A percentile compares a stretch with the other conserved stretches of the same genome.
phyloP scores from a whole-genome alignment of 2,888 invertebrate genomes.

The Calameuta pallipes region DNA sequence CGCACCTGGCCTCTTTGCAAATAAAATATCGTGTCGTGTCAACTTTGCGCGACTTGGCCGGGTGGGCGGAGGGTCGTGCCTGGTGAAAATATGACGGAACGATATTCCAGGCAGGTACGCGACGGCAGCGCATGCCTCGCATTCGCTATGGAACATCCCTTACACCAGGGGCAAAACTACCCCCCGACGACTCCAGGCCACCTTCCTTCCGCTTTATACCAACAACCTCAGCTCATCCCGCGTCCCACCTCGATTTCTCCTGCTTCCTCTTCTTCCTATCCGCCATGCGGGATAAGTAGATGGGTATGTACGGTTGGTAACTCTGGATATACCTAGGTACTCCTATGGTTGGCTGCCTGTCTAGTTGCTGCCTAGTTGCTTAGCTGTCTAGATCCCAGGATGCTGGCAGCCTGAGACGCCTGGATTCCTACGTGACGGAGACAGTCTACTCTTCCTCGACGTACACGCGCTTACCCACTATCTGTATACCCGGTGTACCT shows the following conservation, averaged over 20 bases:
- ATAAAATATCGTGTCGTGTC: slow-evolving; percentile 50
- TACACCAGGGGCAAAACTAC: neutral
- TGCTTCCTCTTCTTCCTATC: neutral
- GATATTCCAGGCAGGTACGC: slow-evolving; percentile 49
- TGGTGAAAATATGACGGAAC: slow-evolving; percentile 42
- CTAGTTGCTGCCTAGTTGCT: neutral
- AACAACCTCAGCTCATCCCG: neutral
- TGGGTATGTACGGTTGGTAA: neutral
- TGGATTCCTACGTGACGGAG: neutral
- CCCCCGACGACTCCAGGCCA: neutral
- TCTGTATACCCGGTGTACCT: neutral
- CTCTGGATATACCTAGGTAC: neutral
- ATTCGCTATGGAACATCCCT: slow-evolving; percentile 30
- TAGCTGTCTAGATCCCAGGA: neutral
- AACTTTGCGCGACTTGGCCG: slow-evolving; percentile 4
- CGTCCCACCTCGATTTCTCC: neutral
- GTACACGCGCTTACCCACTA: neutral
- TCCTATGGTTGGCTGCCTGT: neutral
- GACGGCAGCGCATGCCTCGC: slow-evolving; percentile 34
- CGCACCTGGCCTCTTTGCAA: slow-evolving; percentile 45
- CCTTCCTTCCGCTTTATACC: neutral
- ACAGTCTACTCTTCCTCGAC: neutral
- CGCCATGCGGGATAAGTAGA: neutral
- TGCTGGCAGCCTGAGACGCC: neutral
- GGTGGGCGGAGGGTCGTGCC: neutral